Base-by-base conservation (phyloP, 2,888 invertebrate genomes). In the Phrixothrix hirtus region DNA sequence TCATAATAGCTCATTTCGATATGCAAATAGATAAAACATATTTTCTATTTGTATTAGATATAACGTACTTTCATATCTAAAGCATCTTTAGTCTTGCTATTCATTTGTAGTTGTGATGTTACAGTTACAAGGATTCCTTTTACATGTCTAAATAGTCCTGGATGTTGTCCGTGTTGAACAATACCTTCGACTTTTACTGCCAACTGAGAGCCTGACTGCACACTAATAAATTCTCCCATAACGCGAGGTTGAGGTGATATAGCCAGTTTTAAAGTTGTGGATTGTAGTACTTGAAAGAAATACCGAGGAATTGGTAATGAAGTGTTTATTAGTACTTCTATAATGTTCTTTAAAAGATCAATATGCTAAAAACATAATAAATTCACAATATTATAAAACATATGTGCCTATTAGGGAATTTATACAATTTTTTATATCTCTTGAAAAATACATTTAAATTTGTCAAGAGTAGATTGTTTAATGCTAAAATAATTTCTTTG, bases 121-220 rank as follows among this genome's bases (percentile, higher is more conserved):
- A 90, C 83, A 1, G 82, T 85, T 21, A 92, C 80, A 62, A 86
- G 82, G 51, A 91, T 85, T 54, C 86, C 83, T 59, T 84, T 79
- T 55, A 92, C 85, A 66, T 83, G 82, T 26, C 91, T 79, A 70
- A 85, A 89, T 7, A 87, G 72, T 2, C 87, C 85, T 3, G 86
- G 84, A 51, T 79, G 78, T 58, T 80, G 81, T 14, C 85, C 87
- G 61, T 87, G 87, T 63, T 89, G 87, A 36, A 95, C 83, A 1
- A 97, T 94, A 0, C 96, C 96, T 76, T 96, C 96, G 1, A 96
- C 90, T 78, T 94, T 95, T 14, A 96, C 83, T 1, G 95, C 92
- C 51, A 96, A 81, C 61, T 92, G 89, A 61, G 92, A 89, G 44
- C 90, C 89, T 30, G 87, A 84, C 52, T 89, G 89, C 26, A 95